phyloP scores from a whole-genome alignment of 2,113 vertebrate genomes.

The Campylorhamphus procurvoides region DNA sequence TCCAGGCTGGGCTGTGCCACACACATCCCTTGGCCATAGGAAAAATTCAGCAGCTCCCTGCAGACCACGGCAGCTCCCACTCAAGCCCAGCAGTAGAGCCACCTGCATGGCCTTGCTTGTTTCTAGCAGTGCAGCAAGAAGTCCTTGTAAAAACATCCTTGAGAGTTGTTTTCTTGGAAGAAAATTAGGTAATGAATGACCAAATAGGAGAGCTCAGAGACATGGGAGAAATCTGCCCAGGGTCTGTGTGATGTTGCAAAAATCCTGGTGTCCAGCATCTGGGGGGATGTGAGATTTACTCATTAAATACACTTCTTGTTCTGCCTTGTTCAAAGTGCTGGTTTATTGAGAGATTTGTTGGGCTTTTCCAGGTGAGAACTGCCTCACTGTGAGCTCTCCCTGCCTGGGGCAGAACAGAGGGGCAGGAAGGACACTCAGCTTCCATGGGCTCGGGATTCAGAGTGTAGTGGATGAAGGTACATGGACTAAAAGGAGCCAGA shows the following conservation, averaged over 20 bases:
- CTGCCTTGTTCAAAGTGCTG: not conserved
- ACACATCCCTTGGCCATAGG: not conserved
- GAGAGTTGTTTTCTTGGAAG: not conserved
- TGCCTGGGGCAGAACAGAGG: not conserved
- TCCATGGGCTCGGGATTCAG: accelerated
- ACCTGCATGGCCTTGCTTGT: not conserved
- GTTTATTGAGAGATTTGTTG: not conserved
- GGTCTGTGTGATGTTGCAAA: not conserved
- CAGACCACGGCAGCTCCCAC: not conserved
- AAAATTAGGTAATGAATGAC: not conserved
- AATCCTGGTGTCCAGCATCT: accelerated
- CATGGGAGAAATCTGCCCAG: not conserved
- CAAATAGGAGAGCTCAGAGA: not conserved
- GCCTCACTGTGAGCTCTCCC: accelerated
- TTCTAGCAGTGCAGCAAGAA: not conserved
- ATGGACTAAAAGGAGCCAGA: not conserved
- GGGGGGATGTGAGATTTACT: not conserved
- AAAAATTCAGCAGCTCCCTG: not conserved
- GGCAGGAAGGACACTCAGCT: not conserved
- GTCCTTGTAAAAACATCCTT: not conserved
- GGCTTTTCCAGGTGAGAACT: not conserved
- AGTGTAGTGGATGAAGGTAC: accelerated
- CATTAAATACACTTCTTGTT: not conserved
- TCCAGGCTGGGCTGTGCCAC: not conserved
- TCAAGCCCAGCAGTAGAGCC: not conserved